A percentile compares a stretch with the other conserved stretches of the same genome.
These are phyloP conservation scores for Perca flavescens DNA, from an alignment of 2,113 vertebrate species.

Conservation along the genomic window DNA sequence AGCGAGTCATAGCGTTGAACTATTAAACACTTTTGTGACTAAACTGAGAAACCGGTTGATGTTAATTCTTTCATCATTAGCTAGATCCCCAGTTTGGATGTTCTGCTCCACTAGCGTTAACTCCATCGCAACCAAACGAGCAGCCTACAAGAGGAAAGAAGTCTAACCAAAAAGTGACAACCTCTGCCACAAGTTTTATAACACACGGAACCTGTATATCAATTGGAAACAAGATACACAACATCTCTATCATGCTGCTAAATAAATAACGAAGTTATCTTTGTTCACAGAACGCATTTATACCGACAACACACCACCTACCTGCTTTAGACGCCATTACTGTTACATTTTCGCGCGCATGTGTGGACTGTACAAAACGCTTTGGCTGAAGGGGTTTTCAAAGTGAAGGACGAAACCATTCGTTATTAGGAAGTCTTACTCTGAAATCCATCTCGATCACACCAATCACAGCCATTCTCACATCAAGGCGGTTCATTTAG, in stretches of 20 bases:
- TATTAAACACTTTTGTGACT: not conserved
- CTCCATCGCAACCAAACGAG: not conserved
- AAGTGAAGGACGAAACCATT: not conserved
- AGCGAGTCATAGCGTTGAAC: not conserved
- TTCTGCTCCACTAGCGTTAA: not conserved
- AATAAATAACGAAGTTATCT: fast-evolving
- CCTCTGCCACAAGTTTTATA: not conserved
- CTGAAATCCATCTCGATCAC: no score
- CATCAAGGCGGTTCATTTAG: no score
- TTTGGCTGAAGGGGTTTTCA: not conserved
- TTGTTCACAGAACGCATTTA: not conserved
- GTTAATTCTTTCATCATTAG: not conserved
- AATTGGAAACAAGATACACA: not conserved
- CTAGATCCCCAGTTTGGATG: not conserved
- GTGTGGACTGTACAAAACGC: slow-evolving; percentile 44
- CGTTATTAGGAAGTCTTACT: no score
- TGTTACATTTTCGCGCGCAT: slow-evolving; percentile 29
- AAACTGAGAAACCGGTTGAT: not conserved
- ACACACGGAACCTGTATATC: no score
- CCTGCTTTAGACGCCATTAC: slow-evolving; percentile 64
- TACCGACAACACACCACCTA: not conserved
- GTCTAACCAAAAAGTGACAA: not conserved
- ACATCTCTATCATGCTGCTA: not conserved
- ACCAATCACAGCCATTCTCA: no score
- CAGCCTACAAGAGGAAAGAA: not conserved